Evolutionary conservation across 2,888 invertebrate genomes (phyloP).

Genomic region (Allolobophora icterica): DNA sequence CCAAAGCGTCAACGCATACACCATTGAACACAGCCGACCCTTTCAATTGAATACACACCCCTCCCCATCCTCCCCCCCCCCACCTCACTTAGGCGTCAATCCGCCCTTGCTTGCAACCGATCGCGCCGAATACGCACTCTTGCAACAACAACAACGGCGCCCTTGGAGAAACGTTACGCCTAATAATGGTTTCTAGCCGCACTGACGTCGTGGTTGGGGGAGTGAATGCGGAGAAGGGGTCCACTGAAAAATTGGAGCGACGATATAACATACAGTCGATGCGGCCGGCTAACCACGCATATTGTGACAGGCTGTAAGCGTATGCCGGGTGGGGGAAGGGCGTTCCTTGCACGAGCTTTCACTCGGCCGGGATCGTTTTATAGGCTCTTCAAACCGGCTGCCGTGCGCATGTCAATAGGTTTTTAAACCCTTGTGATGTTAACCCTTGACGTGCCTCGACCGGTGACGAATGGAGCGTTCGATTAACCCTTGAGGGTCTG

Average conservation of each 20-base stretch:
- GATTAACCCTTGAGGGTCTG: not conserved
- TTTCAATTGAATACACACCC: not conserved
- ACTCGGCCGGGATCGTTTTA: not conserved
- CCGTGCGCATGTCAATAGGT: not conserved
- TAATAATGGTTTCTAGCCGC: not conserved
- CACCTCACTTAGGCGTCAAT: not conserved
- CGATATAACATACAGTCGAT: not conserved
- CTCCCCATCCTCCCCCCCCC: not conserved
- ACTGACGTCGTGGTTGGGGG: not conserved
- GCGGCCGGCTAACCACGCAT: not conserved
- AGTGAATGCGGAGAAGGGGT: not conserved
- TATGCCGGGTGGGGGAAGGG: not conserved
- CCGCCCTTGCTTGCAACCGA: not conserved
- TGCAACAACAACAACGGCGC: not conserved
- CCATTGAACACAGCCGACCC: not conserved
- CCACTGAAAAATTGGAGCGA: not conserved
- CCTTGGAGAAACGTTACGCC: not conserved
- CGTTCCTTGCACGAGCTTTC: not conserved
- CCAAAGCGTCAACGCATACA: not conserved
- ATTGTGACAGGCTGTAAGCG: constrained; percentile 6
- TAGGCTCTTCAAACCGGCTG: constrained; percentile 17
- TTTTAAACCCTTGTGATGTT: not conserved
- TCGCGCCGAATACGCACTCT: not conserved
- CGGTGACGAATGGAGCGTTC: not conserved
- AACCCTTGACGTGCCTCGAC: not conserved